Conservation (phyloP, 2,113 vertebrate genomes). For the pig (Sus scrofa) region T2T-Sscrofa CM000830.6:44447001-44447500, state of each 20-base stretch:
- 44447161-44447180: neutral
- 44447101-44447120: neutral
- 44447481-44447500: neutral
- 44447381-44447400: neutral
- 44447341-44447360: neutral
- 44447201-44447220: neutral
- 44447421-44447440: constrained; percentile 18
- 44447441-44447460: constrained; percentile 3
- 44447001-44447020: neutral
- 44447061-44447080: neutral
- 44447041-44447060: constrained; percentile 14
- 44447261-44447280: neutral
- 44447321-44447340: neutral
- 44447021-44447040: neutral
- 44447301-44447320: constrained; percentile 27
- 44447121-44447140: neutral
- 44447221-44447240: neutral
- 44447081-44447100: neutral
- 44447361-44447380: neutral
- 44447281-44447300: neutral
- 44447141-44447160: no score
- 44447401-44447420: neutral
- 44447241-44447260: neutral
- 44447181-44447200: neutral
- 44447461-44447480: neutral